Evolutionary conservation across 2,797 vertebrate species (phyloP).

Genomic region (Helostoma temminkii): DNA sequence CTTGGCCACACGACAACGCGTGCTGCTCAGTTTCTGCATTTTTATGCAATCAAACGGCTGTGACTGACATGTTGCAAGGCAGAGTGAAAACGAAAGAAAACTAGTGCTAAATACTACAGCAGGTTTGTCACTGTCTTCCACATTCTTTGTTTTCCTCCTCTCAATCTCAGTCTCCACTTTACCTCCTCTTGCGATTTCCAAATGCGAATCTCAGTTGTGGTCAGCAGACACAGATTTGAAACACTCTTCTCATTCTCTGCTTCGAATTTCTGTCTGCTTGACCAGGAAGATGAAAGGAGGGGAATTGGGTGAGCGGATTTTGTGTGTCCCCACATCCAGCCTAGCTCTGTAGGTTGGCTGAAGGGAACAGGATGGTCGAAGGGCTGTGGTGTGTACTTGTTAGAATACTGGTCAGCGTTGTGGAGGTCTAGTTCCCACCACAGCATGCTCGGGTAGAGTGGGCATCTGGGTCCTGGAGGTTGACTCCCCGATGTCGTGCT

Average conservation of each 20-base stretch:
- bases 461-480: conserved; percentile 87
- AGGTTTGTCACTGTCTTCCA: conserved; percentile 43
- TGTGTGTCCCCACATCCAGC: conserved; percentile 25
- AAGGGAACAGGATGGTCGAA: conserved; percentile 40
- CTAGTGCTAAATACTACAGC: conserved; percentile 74
- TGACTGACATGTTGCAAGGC: conserved; percentile 59
- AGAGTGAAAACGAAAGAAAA: conserved; percentile 50
- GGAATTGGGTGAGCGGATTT: conserved; percentile 55
- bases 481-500: conserved; percentile 87
- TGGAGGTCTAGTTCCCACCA: conserved; percentile 82
- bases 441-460: conserved; percentile 87
- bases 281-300: conserved; percentile 57
- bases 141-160: conserved; percentile 36
- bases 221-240: conserved; percentile 24
- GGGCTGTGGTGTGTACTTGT: conserved; percentile 53
- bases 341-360: conserved; percentile 43
- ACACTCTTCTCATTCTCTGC: conserved; percentile 26
- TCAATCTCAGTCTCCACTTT: conserved; percentile 39
- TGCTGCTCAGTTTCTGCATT: conserved; percentile 60
- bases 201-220: conserved; percentile 23
- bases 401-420: conserved; percentile 18
- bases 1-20: conserved; percentile 19
- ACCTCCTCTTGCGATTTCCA: conserved; percentile 11
- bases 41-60: conserved; percentile 46
- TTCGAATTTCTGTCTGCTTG: conserved; percentile 42